Evolutionary conservation across 2,797 vertebrate genomes (phyloP), one percentile per base, ranked within the genome.

Genomic region (Sciurus vulgaris): DNA sequence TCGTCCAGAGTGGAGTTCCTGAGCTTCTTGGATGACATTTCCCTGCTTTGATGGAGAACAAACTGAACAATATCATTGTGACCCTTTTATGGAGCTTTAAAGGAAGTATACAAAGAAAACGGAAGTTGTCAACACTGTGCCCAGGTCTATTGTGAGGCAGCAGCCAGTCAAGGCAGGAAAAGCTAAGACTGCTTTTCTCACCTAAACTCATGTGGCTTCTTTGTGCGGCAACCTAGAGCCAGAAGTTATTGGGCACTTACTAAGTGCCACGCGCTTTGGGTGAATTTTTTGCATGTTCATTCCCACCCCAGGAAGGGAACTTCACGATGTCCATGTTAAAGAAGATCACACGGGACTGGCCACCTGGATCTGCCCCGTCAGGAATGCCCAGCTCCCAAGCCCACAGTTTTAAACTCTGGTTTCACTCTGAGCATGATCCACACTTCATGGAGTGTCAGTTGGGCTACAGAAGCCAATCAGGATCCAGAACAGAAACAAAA

Each of bases 91-190:
- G 26, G 2, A 33, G 89, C 44, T 18, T 86, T 61, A 82, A 77
- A 95, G 96, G 95, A 97, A 97, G 47, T 38, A 74, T 26, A 84
- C 88, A 88, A 81, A 88, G 94, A 86, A 92, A 93, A 38, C 12
- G 51, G 94, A 96, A 96, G 94, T 91, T 96, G 94, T 96, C 91
- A 54, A 1, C 8, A 4, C 70, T 33, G 3, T 33, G n/a, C 70
- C 65, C 74, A 2, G 2, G 56, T 24, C 92, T 33, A 0, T 38
- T 51, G 59, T 69, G 59, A 83, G 61, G 49, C 17, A 4, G 5
- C 17, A 33, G 20, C 76, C 61, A 3, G 28, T 5, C 38, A 14
- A 7, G 47, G 30, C 28, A 56, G 30, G 35, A 49, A n/a, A 61
- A 49, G 51, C 76, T 9, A 3, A 54, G 51, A 4, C 17, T 1